Conservation (phyloP, 2,888 invertebrate species). For the Epirrita christyi region DNA sequence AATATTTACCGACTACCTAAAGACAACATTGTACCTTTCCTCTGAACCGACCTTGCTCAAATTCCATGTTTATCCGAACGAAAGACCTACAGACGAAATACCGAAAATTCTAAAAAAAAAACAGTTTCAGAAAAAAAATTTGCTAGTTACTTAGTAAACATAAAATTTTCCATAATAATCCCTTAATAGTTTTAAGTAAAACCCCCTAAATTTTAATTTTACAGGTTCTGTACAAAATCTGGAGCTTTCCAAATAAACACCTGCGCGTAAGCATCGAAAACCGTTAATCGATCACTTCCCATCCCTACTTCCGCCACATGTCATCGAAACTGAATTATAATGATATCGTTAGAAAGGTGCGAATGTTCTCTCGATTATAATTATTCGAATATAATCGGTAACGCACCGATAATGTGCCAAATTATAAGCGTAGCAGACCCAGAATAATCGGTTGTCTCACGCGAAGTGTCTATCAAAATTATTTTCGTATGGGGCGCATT, state of each 20-base stretch:
- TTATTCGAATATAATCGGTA: slow-evolving; percentile 70
- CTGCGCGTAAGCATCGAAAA: slow-evolving; percentile 3
- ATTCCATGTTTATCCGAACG: too few relatives aligned
- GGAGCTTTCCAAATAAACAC: too few relatives aligned
- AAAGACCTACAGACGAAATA: too few relatives aligned
- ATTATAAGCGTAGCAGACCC: slow-evolving; percentile 62
- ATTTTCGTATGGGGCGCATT: slow-evolving; percentile 71
- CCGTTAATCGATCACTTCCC: slow-evolving; percentile 21
- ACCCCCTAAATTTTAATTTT: too few relatives aligned
- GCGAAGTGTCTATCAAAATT: slow-evolving; percentile 84
- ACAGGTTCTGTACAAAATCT: slow-evolving; percentile 2
- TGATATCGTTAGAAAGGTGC: slow-evolving; percentile 68
- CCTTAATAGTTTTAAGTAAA: too few relatives aligned
- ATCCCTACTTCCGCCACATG: slow-evolving; percentile 49
- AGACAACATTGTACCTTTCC: slow-evolving; percentile 55
- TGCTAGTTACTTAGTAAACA: too few relatives aligned
- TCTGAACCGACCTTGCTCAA: slow-evolving; percentile 17
- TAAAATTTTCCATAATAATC: too few relatives aligned
- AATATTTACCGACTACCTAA: slow-evolving; percentile 46
- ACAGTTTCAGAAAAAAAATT: too few relatives aligned
- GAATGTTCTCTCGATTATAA: slow-evolving; percentile 67
- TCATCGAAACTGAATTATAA: slow-evolving; percentile 64
- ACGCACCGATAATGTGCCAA: slow-evolving; percentile 80
- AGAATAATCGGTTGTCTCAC: slow-evolving; percentile 74
- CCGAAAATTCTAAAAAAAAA: too few relatives aligned